Conservation (phyloP, 1,140 invertebrate genomes). For the Drosophila teissieri region DNA sequence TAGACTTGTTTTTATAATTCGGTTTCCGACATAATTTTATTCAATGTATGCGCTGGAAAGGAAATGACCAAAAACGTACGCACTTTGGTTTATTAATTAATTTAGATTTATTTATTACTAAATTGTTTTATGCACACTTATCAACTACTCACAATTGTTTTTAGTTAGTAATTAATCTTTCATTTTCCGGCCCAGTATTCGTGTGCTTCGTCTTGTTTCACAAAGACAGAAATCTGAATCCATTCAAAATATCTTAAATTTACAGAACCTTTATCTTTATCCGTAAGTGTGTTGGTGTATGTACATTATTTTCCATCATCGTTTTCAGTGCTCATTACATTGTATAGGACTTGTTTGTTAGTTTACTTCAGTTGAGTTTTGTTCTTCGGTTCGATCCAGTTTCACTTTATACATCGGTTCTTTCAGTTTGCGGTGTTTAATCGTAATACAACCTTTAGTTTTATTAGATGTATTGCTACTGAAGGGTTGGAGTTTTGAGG, state of each 20-base stretch:
- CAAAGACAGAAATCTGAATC: constrained; percentile 61
- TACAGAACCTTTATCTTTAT: constrained; percentile 46
- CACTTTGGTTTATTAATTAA: constrained; percentile 27
- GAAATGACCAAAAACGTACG: not conserved
- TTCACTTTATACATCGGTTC: constrained; percentile 27
- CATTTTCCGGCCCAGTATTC: constrained; percentile 41
- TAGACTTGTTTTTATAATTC: no score
- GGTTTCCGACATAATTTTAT: not conserved
- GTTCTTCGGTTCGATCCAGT: constrained; percentile 25
- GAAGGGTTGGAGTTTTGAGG: constrained; percentile 4
- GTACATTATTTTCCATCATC: constrained; percentile 48
- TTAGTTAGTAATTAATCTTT: constrained; percentile 32
- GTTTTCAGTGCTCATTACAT: constrained; percentile 57
- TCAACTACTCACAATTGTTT: constrained; percentile 71
- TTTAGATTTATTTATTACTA: constrained; percentile 69
- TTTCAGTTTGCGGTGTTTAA: constrained; percentile 59
- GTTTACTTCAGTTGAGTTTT: constrained; percentile 45
- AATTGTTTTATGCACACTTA: constrained; percentile 76
- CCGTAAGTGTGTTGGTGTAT: constrained; percentile 31
- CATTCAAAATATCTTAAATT: constrained; percentile 48
- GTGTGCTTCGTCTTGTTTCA: constrained; percentile 23
- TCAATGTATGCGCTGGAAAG: not conserved
- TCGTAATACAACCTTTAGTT: constrained; percentile 80
- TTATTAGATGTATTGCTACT: constrained; percentile 53
- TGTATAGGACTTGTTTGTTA: constrained; percentile 64